A percentile compares a stretch with the other conserved stretches of the same genome.
Conservation (phyloP, 1,140 invertebrate genomes). For the Temnothorax curvispinosus region DNA sequence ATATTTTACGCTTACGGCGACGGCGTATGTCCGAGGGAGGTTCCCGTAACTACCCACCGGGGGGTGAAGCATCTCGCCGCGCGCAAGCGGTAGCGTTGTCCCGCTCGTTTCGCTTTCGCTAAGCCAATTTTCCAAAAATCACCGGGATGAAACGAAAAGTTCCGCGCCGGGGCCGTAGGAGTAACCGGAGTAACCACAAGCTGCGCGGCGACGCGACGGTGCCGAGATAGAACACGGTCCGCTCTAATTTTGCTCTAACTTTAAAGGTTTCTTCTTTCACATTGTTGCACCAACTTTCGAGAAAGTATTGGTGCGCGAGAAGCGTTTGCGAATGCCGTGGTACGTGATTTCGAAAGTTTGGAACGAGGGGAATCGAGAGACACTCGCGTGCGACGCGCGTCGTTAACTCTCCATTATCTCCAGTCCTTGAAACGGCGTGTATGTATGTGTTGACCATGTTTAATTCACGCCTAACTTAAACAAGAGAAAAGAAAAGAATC, state of each 20-base stretch:
- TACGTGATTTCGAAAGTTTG: not conserved
- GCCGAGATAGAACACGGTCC: constrained; percentile 19
- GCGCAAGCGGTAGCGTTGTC: constrained; percentile 39
- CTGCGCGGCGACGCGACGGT: constrained; percentile 33
- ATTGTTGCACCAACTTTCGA: constrained; percentile 64
- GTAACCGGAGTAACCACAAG: constrained; percentile 48
- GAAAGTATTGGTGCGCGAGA: constrained; percentile 50
- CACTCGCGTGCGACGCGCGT: not conserved
- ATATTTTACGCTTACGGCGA: constrained; percentile 56
- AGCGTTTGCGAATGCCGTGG: constrained; percentile 4
- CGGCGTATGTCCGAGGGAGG: constrained; percentile 37
- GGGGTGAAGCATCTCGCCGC: constrained; percentile 1
- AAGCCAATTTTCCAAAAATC: constrained; percentile 70
- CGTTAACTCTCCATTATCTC: constrained; percentile 22
- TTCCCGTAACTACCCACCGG: constrained; percentile 44
- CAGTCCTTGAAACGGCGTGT: not conserved
- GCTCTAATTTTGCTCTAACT: constrained; percentile 72
- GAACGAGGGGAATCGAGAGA: constrained; percentile 5
- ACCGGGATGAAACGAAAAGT: constrained; percentile 61
- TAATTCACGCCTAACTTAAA: not conserved
- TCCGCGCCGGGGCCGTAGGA: constrained; percentile 45
- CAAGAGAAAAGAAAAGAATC: not conserved
- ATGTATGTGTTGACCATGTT: not conserved
- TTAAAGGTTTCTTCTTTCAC: constrained; percentile 62
- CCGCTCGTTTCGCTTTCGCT: constrained; percentile 64